These are phyloP conservation scores for Paraescarpia echinospica DNA, from an alignment of 1,140 invertebrate genomes.

Conservation along the genomic window DNA sequence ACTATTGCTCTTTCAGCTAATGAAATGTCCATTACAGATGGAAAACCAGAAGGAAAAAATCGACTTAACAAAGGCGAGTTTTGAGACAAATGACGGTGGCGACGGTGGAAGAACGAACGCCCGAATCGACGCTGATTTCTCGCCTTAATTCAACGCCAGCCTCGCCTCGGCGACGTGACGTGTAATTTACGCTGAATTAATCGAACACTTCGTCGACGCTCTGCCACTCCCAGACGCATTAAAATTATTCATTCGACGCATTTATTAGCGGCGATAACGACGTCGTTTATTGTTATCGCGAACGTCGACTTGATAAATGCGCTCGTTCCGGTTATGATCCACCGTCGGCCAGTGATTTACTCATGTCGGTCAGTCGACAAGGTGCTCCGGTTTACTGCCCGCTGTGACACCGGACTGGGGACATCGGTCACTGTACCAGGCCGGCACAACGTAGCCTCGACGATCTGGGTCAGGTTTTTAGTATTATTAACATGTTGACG, in stretches of 20 bases:
- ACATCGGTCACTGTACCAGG: neutral
- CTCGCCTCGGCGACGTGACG: neutral
- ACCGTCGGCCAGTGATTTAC: neutral
- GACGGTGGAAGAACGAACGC: neutral
- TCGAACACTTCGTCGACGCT: neutral
- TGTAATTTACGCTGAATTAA: slow-evolving; percentile 1
- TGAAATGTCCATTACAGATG: too few species aligned
- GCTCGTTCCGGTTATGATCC: neutral
- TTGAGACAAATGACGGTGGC: neutral
- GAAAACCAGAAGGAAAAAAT: too few species aligned
- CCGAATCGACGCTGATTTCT: neutral
- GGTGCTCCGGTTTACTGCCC: neutral
- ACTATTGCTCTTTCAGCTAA: neutral
- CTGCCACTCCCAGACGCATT: neutral
- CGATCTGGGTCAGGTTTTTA: too few species aligned
- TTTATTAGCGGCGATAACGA: neutral
- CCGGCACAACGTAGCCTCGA: too few species aligned
- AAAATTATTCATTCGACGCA: slow-evolving; percentile 6
- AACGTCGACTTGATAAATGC: neutral
- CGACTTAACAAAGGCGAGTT: neutral
- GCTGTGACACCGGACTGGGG: neutral
- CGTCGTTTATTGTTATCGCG: slow-evolving; percentile 4
- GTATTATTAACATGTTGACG: neutral
- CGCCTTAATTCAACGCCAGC: neutral
- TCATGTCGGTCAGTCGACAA: neutral